Evolutionary conservation across 2,113 vertebrate species (phyloP).

Genomic region (Ariopsis seemanni): DNA sequence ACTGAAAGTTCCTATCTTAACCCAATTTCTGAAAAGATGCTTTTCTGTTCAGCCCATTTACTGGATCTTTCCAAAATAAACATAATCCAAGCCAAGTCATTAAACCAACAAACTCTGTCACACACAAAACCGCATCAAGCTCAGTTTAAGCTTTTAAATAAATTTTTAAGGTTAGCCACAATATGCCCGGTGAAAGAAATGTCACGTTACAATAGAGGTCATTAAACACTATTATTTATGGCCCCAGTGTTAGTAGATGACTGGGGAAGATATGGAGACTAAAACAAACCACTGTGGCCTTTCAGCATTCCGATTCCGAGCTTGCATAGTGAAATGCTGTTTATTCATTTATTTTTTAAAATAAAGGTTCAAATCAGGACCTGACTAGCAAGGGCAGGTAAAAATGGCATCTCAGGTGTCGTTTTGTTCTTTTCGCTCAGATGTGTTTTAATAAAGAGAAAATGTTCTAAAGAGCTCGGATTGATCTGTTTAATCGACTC

Average conservation of each 20-base stretch:
- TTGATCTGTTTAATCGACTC: neutral
- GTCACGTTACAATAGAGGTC: constrained; percentile 47
- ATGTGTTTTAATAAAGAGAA: neutral
- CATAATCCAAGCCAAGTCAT: neutral
- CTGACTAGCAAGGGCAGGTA: neutral
- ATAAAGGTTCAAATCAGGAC: neutral
- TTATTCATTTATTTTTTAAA: neutral
- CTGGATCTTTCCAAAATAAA: constrained; percentile 9
- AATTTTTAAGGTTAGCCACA: neutral
- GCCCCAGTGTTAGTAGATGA: constrained; percentile 41
- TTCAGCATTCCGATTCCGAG: neutral
- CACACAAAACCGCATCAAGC: constrained; percentile 6
- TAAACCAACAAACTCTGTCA: constrained; percentile 15
- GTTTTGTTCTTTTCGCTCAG: neutral
- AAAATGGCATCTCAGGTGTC: neutral
- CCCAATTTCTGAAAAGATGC: neutral
- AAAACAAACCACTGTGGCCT: constrained; percentile 50
- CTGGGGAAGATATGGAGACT: constrained; percentile 34
- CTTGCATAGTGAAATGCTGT: neutral
- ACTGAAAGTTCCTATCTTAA: neutral
- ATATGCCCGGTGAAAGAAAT: constrained; percentile 27
- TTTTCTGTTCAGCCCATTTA: neutral
- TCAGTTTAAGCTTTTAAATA: constrained; percentile 1
- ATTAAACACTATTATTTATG: constrained; percentile 18
- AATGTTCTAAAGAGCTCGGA: neutral